These are phyloP conservation scores for Myxocyprinus asiaticus DNA, from an alignment of 2,113 vertebrate species.

Conservation along the genomic window DNA sequence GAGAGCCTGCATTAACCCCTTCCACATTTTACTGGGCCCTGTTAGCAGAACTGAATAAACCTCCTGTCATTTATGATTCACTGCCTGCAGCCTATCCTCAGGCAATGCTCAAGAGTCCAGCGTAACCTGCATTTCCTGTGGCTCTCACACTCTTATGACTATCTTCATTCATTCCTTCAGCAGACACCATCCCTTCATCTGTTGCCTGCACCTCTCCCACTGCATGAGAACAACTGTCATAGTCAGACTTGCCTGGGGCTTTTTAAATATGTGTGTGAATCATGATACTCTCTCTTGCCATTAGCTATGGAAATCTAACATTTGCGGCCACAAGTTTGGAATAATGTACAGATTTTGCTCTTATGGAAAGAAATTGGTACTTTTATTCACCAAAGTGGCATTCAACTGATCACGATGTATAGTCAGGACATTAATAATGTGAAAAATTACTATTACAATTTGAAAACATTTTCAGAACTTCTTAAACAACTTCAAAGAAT, in stretches of 20 bases:
- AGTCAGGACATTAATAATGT: too few species aligned
- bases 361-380: too few species aligned
- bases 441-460: too few species aligned
- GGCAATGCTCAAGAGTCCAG: conserved; percentile 34
- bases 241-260: conserved; percentile 12
- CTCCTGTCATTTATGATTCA: conserved; percentile 45
- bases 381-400: too few species aligned
- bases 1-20: conserved; percentile 15
- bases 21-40: not conserved
- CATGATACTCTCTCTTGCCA: conserved; percentile 34
- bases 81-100: conserved; percentile 37
- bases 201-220: conserved; percentile 7
- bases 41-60: conserved; percentile 16
- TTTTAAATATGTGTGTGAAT: conserved; percentile 36
- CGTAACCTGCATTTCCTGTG: conserved; percentile 47
- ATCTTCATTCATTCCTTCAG: conserved; percentile 39
- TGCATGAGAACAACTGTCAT: conserved; percentile 31
- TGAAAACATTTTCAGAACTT: too few species aligned
- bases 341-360: too few species aligned
- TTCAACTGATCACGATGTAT: too few species aligned
- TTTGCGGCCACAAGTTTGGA: too few species aligned
- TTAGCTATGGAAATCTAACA: conserved; percentile 35
- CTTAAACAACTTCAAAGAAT: too few species aligned
- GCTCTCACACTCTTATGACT: conserved; percentile 13
- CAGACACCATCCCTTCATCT: conserved; percentile 21